Conservation (phyloP, 2,113 vertebrate genomes). For the Poecilia latipinna region DNA sequence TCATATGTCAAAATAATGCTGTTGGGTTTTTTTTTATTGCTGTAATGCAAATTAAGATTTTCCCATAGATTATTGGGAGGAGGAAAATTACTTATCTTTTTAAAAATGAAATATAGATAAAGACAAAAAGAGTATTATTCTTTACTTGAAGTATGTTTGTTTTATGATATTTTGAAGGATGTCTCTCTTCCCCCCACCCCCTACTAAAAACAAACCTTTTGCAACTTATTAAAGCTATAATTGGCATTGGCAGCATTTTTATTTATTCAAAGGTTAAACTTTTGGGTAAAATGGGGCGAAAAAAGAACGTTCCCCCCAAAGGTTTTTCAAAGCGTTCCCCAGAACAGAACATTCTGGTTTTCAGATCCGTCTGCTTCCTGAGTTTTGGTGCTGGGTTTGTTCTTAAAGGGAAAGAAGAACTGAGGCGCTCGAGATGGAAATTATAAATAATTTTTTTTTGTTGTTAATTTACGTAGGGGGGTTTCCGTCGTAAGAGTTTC, state of each 20-base stretch:
- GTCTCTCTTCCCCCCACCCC: background rate
- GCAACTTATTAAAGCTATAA: too few species aligned
- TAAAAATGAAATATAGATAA: too few species aligned
- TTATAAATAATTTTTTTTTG: fast-evolving
- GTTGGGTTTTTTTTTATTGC: background rate
- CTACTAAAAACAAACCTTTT: background rate
- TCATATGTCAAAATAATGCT: background rate
- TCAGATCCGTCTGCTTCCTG: constrained; percentile 21
- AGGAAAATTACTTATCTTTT: too few species aligned
- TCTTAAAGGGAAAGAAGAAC: constrained; percentile 67
- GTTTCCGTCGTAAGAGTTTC: fast-evolving
- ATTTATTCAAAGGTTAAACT: too few species aligned
- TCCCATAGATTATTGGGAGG: background rate
- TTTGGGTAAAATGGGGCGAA: background rate
- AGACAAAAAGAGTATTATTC: too few species aligned
- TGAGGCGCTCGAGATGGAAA: background rate
- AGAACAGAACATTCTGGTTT: background rate
- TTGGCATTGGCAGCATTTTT: too few species aligned
- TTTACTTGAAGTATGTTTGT: background rate
- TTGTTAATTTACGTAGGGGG: background rate
- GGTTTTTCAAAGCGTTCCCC: too few species aligned
- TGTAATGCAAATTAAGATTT: background rate
- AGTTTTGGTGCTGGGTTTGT: constrained; percentile 20
- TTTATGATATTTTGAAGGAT: background rate
- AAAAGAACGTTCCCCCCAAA: background rate